Conservation (phyloP, 2,888 invertebrate genomes). For the Emmelina monodactyla region DNA sequence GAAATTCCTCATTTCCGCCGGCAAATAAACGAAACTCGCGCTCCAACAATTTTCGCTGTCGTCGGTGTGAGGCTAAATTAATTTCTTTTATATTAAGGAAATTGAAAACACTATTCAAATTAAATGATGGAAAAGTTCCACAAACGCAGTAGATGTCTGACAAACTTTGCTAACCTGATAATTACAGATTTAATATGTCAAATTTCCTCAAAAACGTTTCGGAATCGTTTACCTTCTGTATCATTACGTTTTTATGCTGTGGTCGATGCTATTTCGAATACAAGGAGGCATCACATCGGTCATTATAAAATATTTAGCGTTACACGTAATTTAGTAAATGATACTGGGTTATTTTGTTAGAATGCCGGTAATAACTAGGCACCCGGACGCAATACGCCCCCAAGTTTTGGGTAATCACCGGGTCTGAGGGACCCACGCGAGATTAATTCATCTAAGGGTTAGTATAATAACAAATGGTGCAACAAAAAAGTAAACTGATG, state of each 20-base stretch:
- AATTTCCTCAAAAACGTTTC: no score
- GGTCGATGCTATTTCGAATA: background rate
- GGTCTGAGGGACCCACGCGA: constrained; percentile 50
- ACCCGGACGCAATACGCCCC: constrained; percentile 60
- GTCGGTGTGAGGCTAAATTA: background rate
- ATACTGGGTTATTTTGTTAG: constrained; percentile 59
- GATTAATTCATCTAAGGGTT: constrained; percentile 62
- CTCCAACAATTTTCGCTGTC: constrained; percentile 31
- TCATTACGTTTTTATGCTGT: constrained; percentile 25
- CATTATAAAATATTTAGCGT: constrained; percentile 67
- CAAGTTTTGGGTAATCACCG: constrained; percentile 59
- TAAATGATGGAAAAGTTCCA: background rate
- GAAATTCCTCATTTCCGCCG: constrained; percentile 58
- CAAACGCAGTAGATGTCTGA: background rate
- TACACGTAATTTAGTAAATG: constrained; percentile 60
- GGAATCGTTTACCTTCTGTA: constrained; percentile 29
- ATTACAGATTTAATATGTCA: no score
- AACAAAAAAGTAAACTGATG: constrained; percentile 62
- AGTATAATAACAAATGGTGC: constrained; percentile 52
- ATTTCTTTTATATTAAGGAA: background rate
- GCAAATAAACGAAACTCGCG: constrained; percentile 40
- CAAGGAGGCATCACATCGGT: constrained; percentile 26
- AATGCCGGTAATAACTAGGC: constrained; percentile 60
- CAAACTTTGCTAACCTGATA: constrained; percentile 32
- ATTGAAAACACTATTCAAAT: background rate